Conservation (phyloP, 2,888 invertebrate species). For the Rotaria sp. region DNA sequence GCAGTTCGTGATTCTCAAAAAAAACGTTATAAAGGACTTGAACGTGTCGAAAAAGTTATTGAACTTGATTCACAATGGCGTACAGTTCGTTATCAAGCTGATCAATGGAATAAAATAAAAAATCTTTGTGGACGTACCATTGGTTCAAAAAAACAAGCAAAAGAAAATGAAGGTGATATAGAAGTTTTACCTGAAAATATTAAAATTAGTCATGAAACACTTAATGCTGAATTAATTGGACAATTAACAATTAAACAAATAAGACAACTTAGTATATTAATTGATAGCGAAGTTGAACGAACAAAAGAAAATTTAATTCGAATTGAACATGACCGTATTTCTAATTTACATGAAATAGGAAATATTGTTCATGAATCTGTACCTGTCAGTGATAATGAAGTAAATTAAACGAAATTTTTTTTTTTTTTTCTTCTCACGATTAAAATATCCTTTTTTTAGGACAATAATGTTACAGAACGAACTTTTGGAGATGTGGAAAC, state of each 20-base stretch:
- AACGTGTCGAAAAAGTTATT: slow-evolving; percentile 80
- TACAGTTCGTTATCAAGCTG: slow-evolving; percentile 74
- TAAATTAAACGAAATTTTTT: slow-evolving; percentile 45
- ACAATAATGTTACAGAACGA: slow-evolving; percentile 36
- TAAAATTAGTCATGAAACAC: slow-evolving; percentile 56
- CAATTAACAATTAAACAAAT: slow-evolving; percentile 78
- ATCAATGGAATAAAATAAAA: slow-evolving; percentile 86
- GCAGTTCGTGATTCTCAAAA: slow-evolving; percentile 82
- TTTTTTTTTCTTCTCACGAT: too few relatives aligned
- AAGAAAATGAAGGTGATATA: slow-evolving; percentile 58
- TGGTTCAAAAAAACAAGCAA: slow-evolving; percentile 87
- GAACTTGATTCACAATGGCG: slow-evolving; percentile 83
- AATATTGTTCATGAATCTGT: slow-evolving; percentile 88
- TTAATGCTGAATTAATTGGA: slow-evolving; percentile 64
- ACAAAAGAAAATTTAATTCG: slow-evolving; percentile 66
- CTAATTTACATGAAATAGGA: slow-evolving; percentile 79
- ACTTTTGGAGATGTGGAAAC: slow-evolving; percentile 76
- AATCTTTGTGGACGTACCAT: slow-evolving; percentile 92
- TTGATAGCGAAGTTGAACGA: slow-evolving; percentile 73
- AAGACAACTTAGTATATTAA: slow-evolving; percentile 73
- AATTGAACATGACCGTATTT: slow-evolving; percentile 71
- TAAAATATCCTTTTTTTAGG: neutral
- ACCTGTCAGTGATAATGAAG: slow-evolving; percentile 83
- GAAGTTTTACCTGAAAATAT: slow-evolving; percentile 56
- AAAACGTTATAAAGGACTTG: slow-evolving; percentile 83